Evolutionary conservation across 2,113 vertebrate species (phyloP), one percentile per base, ranked within the genome.

Genomic region (Cacatua alba): DNA sequence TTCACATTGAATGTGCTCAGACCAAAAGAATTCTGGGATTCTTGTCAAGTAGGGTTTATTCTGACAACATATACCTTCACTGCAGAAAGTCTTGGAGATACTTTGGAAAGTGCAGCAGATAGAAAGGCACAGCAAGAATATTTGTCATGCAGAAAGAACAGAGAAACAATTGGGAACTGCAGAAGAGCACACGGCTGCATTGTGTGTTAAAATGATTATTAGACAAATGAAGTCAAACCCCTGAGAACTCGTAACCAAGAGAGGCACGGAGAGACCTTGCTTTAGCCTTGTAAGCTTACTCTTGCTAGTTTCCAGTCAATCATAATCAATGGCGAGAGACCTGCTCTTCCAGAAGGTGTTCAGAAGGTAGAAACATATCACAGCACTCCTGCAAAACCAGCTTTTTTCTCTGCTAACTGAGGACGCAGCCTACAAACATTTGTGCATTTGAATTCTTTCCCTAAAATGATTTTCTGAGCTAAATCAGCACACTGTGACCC

Each of bases 381-480:
- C 71, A 70, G 37, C 10, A 25, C 39, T 59, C 62, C 67, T 80
- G 35, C 59, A 92, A 91, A 93, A 74, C 0, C 33, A 77, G 44
- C 8, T 31, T 72, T 89, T 70, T 63, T 14, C n/a, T 69, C n/a
- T 69, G 25, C 29, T 86, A 64, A 25, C 48, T 63, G 46, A 85
- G 88, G 62, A 90, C 37, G 48, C 43, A 46, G 21, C 29, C 51
- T 41, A 53, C 78, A 75, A 75, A 92, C 7, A 13, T 29, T 33
- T n/a, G 26, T 65, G 3, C 46, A 57, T 87, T 85, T 78, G 60
- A 90, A 71, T 92, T 94, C 60, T 90, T 93, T 70, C 70, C 77
- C 49, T 59, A 67, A 92, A 86, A 35, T 68, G 4, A n/a, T 82
- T 92, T 95, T 94, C 51, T 87, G 85, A 87, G 67, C 65, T 77